These are phyloP conservation scores for Coturnix japonica DNA, from an alignment of 2,113 vertebrate genomes.

Conservation along the genomic window DNA sequence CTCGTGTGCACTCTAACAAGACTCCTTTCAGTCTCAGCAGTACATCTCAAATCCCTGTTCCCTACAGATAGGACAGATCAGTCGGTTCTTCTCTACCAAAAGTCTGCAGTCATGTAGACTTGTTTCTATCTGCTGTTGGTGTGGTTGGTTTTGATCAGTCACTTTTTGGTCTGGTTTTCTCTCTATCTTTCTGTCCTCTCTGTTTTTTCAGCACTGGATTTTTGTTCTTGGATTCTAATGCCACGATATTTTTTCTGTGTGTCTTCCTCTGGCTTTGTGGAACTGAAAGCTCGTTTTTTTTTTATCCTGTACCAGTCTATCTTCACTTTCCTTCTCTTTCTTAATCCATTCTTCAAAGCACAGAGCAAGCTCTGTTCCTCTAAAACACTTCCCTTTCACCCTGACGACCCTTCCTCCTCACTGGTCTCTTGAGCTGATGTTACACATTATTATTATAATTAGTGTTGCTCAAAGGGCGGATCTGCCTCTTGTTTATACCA, in stretches of 20 bases:
- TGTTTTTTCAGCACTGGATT: not conserved
- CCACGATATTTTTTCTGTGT: not conserved
- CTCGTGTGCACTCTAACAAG: not conserved
- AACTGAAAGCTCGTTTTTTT: not conserved
- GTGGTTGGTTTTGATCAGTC: not conserved
- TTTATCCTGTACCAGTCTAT: not conserved
- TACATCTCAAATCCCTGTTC: not conserved
- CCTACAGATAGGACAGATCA: not conserved
- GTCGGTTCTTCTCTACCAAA: not conserved
- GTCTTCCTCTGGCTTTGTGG: not conserved
- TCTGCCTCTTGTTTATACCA: not conserved
- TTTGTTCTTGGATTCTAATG: not conserved
- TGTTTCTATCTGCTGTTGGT: not conserved
- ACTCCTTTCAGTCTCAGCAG: not conserved
- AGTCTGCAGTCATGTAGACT: not conserved
- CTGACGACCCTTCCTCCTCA: not conserved
- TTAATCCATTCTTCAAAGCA: not conserved
- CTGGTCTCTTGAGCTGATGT: not conserved
- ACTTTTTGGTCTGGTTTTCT: not conserved
- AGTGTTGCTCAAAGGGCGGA: not conserved
- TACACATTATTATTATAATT: not conserved
- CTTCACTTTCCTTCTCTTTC: not conserved
- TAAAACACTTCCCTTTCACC: conserved; percentile 7
- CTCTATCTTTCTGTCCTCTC: not conserved
- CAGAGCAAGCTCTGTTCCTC: not conserved